Conservation (phyloP, 2,113 vertebrate genomes). For the Callorhinus ursinus region DNA sequence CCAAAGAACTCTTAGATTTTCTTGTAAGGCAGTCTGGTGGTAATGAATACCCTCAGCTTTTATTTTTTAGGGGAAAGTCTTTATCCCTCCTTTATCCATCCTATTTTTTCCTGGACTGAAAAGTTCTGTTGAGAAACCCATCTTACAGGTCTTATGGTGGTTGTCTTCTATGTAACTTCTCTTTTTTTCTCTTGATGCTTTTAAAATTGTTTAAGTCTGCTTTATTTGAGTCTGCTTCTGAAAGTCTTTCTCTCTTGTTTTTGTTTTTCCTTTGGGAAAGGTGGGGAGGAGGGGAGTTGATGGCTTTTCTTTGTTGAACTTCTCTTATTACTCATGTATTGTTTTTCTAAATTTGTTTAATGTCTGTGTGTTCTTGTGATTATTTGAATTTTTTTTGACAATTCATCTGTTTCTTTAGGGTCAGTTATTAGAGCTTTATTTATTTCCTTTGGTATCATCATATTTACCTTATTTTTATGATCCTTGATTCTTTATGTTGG, state of each 20-base stretch:
- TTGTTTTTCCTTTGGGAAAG: not conserved
- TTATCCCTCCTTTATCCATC: not conserved
- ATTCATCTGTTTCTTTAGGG: not conserved
- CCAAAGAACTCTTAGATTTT: not conserved
- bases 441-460: not conserved
- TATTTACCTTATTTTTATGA: not conserved
- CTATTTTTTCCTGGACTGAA: not conserved
- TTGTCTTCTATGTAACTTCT: not conserved
- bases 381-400: not conserved
- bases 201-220: not conserved
- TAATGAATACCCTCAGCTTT: not conserved
- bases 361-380: not conserved
- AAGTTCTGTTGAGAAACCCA: not conserved
- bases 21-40: not conserved
- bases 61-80: not conserved
- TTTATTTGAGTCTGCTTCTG: not conserved
- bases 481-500: not conserved
- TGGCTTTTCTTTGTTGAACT: not conserved
- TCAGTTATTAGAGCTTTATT: not conserved
- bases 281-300: not conserved
- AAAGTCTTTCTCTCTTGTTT: not conserved
- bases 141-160: not conserved
- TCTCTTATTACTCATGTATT: not conserved
- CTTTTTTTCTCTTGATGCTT: not conserved
- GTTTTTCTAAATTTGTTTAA: not conserved